Evolutionary conservation across 2,113 vertebrate genomes (phyloP).

Genomic region (Baryphthengus martii): DNA sequence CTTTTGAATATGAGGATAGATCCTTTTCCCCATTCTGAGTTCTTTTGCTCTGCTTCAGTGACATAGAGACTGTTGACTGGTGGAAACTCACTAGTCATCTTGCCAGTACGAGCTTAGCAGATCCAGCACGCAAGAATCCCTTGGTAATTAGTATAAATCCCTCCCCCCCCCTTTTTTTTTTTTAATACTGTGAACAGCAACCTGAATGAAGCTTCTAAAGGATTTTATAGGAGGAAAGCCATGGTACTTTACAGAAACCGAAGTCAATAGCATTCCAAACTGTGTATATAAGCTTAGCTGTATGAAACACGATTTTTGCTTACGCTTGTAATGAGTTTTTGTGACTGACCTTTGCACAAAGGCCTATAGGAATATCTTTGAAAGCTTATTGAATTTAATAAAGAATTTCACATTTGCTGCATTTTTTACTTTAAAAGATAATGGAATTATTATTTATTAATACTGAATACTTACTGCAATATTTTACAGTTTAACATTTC

Average conservation of each 20-base stretch:
- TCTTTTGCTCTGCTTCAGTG: background rate
- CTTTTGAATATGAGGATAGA: background rate
- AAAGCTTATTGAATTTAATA: background rate
- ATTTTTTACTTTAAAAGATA: background rate
- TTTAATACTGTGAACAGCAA: background rate
- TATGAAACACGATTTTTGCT: background rate
- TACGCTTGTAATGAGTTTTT: background rate
- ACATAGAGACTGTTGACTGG: background rate
- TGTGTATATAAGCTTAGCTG: background rate
- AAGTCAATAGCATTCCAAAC: background rate
- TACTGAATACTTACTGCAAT: background rate
- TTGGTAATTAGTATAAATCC: background rate
- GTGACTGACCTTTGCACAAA: background rate
- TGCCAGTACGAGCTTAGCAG: background rate
- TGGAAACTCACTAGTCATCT: background rate
- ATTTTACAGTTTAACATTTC: background rate
- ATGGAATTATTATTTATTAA: background rate
- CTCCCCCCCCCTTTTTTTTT: too few species aligned
- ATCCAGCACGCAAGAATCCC: background rate
- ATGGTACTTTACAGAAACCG: background rate
- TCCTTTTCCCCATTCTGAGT: background rate
- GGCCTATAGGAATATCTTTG: background rate
- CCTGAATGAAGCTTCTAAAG: background rate
- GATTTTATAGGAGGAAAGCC: background rate
- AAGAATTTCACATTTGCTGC: background rate